A percentile compares a stretch with the other conserved stretches of the same genome.
Conservation (phyloP, 2,113 vertebrate genomes). For the Paralichthys olivaceus region DNA sequence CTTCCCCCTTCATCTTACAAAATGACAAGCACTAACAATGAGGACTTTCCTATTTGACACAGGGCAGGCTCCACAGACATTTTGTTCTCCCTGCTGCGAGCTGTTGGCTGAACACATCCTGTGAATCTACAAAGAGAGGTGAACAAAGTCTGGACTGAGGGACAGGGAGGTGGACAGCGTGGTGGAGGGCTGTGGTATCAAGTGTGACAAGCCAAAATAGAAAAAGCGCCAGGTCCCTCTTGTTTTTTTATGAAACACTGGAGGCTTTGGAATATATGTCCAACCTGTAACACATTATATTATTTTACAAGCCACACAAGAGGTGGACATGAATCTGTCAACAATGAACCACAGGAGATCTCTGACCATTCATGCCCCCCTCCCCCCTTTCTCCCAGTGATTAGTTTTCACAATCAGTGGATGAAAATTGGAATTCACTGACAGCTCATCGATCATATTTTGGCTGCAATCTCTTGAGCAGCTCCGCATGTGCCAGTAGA, state of each 20-base stretch:
- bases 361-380: conserved; percentile 16
- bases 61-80: conserved; percentile 51
- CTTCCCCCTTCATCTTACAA: conserved; percentile 33
- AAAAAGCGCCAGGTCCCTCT: conserved; percentile 23
- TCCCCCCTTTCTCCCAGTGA: conserved; percentile 43
- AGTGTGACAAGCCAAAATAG: conserved; percentile 16
- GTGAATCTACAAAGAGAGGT: conserved; percentile 64
- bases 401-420: conserved; percentile 70
- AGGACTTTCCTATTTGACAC: conserved; percentile 50
- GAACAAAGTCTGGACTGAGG: conserved; percentile 30
- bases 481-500: conserved; percentile 39
- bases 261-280: conserved; percentile 28
- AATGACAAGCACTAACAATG: conserved; percentile 56
- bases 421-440: conserved; percentile 71
- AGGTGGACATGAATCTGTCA: conserved; percentile 40
- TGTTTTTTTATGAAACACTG: conserved; percentile 37
- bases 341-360: conserved; percentile 37
- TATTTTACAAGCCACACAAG: background rate
- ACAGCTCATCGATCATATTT: conserved; percentile 72
- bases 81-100: conserved; percentile 50
- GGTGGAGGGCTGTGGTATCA: conserved; percentile 29
- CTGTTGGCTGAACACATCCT: conserved; percentile 33
- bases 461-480: conserved; percentile 51
- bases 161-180: background rate
- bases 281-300: conserved; percentile 18